Evolutionary conservation across 2,888 invertebrate genomes (phyloP).

Genomic region (Amiota communis): DNA sequence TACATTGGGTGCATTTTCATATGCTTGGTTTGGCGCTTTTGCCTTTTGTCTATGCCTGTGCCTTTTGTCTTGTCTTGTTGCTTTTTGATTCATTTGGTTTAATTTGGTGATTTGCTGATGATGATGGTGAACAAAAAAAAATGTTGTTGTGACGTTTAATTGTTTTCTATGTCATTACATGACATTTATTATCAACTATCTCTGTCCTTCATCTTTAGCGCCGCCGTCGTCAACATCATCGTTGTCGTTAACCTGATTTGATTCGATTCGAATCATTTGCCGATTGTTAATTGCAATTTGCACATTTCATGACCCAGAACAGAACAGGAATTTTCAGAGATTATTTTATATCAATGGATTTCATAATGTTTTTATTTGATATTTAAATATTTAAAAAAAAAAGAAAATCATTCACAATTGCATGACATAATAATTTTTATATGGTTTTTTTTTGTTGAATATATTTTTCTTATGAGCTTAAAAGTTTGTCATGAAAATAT

Average conservation of each 20-base stretch:
- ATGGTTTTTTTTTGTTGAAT: background rate
- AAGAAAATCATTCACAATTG: background rate
- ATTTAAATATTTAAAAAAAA: constrained; percentile 5
- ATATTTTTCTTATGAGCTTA: background rate
- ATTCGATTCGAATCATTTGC: background rate
- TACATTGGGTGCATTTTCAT: background rate
- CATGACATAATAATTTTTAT: background rate
- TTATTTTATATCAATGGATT: background rate
- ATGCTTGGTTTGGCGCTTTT: too few species aligned
- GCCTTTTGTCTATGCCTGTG: too few species aligned
- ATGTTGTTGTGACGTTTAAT: constrained; percentile 12
- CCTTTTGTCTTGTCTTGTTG: too few species aligned
- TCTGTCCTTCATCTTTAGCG: too few species aligned
- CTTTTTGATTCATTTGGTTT: too few species aligned
- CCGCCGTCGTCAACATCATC: background rate
- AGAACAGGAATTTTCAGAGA: constrained; percentile 1
- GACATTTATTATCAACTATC: constrained; percentile 10
- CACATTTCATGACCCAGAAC: constrained; percentile 14
- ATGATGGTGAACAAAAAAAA: too few species aligned
- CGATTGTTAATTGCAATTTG: constrained; percentile 6
- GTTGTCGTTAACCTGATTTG: background rate
- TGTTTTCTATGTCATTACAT: constrained; percentile 23
- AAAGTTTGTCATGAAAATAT: too few species aligned
- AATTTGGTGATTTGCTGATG: too few species aligned
- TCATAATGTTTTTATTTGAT: background rate